A percentile compares a stretch with the other conserved stretches of the same genome.
Conservation (phyloP, 2,113 vertebrate genomes). For the Thamnophis sirtalis region DNA sequence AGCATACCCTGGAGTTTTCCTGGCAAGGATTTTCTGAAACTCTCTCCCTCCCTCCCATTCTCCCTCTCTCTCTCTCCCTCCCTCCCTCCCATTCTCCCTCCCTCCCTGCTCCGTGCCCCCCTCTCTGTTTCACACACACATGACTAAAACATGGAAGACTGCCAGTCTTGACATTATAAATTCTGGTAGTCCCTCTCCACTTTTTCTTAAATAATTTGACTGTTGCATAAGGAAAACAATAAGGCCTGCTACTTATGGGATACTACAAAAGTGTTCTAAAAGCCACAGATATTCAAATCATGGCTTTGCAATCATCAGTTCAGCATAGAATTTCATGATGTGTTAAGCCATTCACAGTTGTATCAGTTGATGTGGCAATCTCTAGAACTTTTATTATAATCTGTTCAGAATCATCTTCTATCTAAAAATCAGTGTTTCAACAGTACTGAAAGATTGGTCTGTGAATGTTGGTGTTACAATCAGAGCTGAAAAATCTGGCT, state of each 20-base stretch:
- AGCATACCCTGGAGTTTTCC: background rate
- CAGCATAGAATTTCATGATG: background rate
- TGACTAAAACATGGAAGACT: background rate
- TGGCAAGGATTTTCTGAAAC: background rate
- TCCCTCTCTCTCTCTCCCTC: too few species aligned
- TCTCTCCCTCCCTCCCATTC: too few species aligned
- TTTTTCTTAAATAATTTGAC: background rate
- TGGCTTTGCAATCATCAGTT: background rate
- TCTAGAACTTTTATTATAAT: background rate
- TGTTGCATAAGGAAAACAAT: background rate
- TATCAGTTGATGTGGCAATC: background rate
- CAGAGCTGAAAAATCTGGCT: background rate
- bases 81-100: rapidly evolving
- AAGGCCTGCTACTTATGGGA: background rate
- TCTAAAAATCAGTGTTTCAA: background rate
- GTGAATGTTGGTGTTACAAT: background rate
- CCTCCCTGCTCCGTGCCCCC: too few species aligned
- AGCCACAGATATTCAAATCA: background rate
- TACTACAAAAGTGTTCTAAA: background rate
- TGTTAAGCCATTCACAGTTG: background rate
- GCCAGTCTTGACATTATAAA: background rate
- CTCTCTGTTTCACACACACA: too few species aligned
- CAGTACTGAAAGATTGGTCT: background rate
- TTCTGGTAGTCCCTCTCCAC: background rate
- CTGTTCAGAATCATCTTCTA: background rate